Evolutionary conservation across 2,113 vertebrate genomes (phyloP).

Genomic region (Mobula hypostoma): DNA sequence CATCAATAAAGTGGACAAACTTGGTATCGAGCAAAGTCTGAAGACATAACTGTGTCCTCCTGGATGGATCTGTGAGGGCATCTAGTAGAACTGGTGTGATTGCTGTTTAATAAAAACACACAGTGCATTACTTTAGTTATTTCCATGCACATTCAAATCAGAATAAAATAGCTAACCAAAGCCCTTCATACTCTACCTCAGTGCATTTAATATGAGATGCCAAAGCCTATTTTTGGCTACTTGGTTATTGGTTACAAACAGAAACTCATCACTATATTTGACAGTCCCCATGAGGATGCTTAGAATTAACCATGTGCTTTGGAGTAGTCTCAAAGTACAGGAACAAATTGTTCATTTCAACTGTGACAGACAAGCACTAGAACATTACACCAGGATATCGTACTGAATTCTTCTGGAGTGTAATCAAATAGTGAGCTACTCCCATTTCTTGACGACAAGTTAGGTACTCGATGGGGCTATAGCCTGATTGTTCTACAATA

Average conservation of each 20-base stretch:
- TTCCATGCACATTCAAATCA: not conserved
- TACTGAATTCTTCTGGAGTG: not conserved
- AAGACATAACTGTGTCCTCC: constrained; percentile 86
- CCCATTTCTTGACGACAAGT: not conserved
- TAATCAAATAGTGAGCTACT: not conserved
- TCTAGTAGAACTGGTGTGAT: constrained; percentile 90
- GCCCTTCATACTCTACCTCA: not conserved
- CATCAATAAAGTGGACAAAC: constrained; percentile 97
- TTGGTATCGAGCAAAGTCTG: constrained; percentile 94
- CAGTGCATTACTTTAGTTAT: not conserved
- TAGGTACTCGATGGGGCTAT: not conserved
- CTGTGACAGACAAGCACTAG: not conserved
- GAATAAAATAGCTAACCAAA: not conserved
- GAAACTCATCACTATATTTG: not conserved
- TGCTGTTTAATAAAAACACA: constrained; percentile 56
- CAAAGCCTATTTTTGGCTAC: not conserved
- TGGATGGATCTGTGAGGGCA: constrained; percentile 88
- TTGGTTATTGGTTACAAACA: not conserved
- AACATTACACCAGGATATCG: not conserved
- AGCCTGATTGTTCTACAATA: not conserved
- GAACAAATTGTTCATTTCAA: not conserved
- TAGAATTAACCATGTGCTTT: not conserved
- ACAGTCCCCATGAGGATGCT: not conserved
- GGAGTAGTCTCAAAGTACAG: not conserved
- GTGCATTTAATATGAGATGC: not conserved